These are phyloP conservation scores for Caenorhabditis tropicalis DNA, from an alignment of 1,140 invertebrate species.

Conservation along the genomic window DNA sequence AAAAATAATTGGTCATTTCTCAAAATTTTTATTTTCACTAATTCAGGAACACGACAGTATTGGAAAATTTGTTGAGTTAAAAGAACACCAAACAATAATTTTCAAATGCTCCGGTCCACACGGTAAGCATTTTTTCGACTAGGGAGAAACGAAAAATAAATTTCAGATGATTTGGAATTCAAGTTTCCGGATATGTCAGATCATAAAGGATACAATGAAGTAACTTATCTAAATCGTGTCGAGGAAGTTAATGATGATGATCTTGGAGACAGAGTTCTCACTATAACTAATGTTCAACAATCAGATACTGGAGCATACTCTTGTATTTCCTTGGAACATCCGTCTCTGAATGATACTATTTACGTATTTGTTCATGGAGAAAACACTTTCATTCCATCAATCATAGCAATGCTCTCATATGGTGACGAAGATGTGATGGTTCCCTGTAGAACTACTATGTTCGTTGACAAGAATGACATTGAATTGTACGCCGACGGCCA, in stretches of 20 bases:
- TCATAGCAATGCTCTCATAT: neutral
- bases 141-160: too few relatives aligned
- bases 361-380: neutral
- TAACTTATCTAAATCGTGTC: neutral
- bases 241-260: neutral
- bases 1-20: neutral
- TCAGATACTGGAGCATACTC: neutral
- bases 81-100: neutral
- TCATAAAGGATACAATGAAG: neutral
- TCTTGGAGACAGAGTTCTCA: neutral
- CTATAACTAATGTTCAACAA: neutral
- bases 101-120: neutral
- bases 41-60: slow-evolving; percentile 3
- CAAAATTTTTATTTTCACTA: neutral
- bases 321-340: neutral
- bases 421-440: neutral
- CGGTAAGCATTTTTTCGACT: neutral
- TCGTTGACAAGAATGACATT: neutral
- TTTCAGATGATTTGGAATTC: neutral
- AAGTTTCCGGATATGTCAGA: neutral
- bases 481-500: neutral
- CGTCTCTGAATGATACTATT: neutral
- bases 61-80: neutral
- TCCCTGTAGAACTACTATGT: neutral
- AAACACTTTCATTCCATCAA: neutral